These are phyloP conservation scores for Channa maculata DNA, from an alignment of 2,113 vertebrate species.

Conservation along the genomic window DNA sequence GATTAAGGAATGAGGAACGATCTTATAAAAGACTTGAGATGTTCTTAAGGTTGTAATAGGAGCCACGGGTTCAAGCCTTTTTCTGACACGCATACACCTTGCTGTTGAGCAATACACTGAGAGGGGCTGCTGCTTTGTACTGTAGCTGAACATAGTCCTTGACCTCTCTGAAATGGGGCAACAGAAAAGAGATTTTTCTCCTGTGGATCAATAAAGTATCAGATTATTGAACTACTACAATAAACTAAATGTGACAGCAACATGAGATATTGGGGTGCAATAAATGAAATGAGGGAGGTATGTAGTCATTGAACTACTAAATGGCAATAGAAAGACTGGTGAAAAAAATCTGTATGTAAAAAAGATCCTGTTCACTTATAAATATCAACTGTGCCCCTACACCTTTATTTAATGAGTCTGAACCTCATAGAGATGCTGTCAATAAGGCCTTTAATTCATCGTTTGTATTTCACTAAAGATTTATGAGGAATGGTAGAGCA, in stretches of 20 bases:
- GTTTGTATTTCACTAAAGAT: background rate
- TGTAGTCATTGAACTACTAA: background rate
- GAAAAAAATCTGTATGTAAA: no score
- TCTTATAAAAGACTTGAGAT: no score
- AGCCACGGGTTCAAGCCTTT: no score
- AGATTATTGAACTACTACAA: no score
- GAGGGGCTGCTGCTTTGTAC: background rate
- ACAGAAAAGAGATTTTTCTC: slow-evolving; percentile 3
- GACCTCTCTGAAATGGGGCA: background rate
- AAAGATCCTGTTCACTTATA: background rate
- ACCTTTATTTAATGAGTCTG: background rate
- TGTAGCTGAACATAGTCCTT: slow-evolving; percentile 1
- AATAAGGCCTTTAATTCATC: slow-evolving; percentile 8
- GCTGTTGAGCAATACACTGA: slow-evolving; percentile 9
- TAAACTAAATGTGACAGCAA: no score
- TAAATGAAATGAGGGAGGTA: background rate
- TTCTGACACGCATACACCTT: background rate
- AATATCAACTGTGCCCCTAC: background rate
- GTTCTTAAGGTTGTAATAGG: no score
- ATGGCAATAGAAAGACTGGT: background rate
- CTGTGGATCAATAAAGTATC: slow-evolving; percentile 1
- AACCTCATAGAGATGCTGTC: background rate
- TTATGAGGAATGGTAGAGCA: slow-evolving; percentile 10
- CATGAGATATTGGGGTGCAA: background rate
- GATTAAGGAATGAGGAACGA: no score